Evolutionary conservation across 1,140 invertebrate species (phyloP), one percentile per base, ranked within the genome.

Genomic region (Nomia melanderi): DNA sequence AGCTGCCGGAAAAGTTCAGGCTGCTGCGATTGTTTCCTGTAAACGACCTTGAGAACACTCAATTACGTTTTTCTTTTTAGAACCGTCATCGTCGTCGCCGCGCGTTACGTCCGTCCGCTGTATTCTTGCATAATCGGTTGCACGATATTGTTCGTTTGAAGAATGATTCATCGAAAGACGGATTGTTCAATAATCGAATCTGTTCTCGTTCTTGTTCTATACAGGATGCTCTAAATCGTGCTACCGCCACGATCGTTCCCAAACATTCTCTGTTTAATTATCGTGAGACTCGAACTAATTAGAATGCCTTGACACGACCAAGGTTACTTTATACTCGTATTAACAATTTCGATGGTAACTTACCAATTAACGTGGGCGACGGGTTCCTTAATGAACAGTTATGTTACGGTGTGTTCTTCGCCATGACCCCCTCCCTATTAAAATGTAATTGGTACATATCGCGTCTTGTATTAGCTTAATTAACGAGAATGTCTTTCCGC

Each of bases 311-410:
- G 25, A 5, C 20, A 54, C 31, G 65, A 60, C 54, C n/a, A 66
- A 66, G 50, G 36, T 44, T 66, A 56, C 20, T 75, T 44, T 66
- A 66, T 33, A 25, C 41, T 39, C 41, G n/a, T 31, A 25, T 29
- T 54, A 75, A 53, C 29, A 66, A 69, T 76, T 56, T 62, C 39
- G 33, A 41, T 44, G 41, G 69, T 73, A 69, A 73, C 64, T 50
- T 54, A n/a, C 66, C 63, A 78, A 78, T 81, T 78, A 78, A 65
- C 41, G 63, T 44, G 33, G 29, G 39, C 75, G 63, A 60, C 20
- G 67, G 56, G 67, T 44, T 62, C n/a, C 33, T 81, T 73, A 73
- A 81, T 56, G 64, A 77, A 60, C 39, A 77, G 36, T 73, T 59
- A 78, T 53, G 36, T 65, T 50, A 59, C 53, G 23, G 53, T 41